phyloP scores from a whole-genome alignment of 2,113 vertebrate genomes.

The Leiothrix lutea region DNA sequence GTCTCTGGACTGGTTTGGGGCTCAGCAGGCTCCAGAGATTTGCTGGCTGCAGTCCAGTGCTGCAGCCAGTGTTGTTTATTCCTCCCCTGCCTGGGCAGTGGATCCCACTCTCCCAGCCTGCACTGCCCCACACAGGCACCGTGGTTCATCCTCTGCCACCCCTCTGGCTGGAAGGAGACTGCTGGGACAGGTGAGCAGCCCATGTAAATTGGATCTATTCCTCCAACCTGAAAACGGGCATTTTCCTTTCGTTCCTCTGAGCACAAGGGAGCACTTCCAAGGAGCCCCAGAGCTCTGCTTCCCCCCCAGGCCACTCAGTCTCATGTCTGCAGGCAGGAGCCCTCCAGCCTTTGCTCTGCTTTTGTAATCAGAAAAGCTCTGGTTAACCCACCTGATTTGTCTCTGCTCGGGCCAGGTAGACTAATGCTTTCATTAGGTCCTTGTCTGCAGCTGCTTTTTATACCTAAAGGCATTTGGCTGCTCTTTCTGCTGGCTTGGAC shows the following conservation, averaged over 20 bases:
- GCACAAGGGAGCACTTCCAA: background rate
- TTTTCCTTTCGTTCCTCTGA: background rate
- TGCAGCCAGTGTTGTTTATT: background rate
- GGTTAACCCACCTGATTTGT: background rate
- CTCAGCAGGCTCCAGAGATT: background rate
- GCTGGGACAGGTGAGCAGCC: background rate
- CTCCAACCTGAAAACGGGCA: background rate
- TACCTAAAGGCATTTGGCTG: background rate
- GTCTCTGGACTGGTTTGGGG: background rate
- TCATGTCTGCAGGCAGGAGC: background rate
- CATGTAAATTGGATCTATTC: accelerated
- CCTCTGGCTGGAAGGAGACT: background rate
- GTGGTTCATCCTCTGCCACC: accelerated
- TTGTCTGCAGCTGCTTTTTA: background rate
- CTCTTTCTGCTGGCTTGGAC: background rate
- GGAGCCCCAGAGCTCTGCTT: background rate
- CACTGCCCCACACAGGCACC: accelerated
- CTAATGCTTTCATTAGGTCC: background rate
- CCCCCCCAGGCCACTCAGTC: background rate
- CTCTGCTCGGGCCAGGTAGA: background rate
- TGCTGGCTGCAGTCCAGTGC: background rate
- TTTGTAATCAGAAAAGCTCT: background rate
- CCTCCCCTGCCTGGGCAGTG: background rate
- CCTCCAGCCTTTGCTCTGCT: background rate
- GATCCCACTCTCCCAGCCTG: background rate